Evolutionary conservation across 2,797 vertebrate species (phyloP).

Genomic region (Delichon dasypus): DNA sequence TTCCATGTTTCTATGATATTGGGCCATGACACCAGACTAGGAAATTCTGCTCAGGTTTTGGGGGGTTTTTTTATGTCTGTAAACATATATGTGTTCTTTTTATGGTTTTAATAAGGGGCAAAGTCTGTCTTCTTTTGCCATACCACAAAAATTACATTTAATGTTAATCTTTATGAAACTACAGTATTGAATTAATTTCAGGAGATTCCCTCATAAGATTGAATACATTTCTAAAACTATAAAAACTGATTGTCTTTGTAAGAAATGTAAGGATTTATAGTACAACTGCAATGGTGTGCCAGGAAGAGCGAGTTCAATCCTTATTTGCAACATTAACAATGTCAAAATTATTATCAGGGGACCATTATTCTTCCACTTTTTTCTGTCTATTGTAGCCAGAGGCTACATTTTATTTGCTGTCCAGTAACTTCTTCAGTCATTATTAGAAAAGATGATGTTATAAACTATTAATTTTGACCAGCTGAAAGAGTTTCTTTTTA

Average conservation of each 20-base stretch:
- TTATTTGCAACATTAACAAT: slow-evolving; percentile 1
- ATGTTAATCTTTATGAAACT: not conserved
- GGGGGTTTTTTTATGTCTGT: not conserved
- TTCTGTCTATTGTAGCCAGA: not conserved
- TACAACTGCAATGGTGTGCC: not conserved
- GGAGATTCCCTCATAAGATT: not conserved
- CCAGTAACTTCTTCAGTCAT: not conserved
- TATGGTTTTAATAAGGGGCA: not conserved
- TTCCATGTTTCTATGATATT: not conserved
- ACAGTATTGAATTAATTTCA: not conserved
- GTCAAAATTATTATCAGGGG: not conserved
- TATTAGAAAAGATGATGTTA: not conserved
- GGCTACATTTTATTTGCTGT: not conserved
- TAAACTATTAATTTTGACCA: slow-evolving; percentile 24
- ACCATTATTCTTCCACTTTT: not conserved
- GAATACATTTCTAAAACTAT: not conserved
- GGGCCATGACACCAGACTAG: not conserved
- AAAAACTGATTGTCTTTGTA: not conserved
- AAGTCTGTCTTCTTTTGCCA: not conserved
- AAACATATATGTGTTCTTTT: not conserved
- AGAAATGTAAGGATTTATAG: not conserved
- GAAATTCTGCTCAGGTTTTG: not conserved
- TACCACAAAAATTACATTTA: not conserved
- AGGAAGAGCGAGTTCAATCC: not conserved
- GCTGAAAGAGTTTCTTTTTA: slow-evolving; percentile 3